Conservation (phyloP, 2,888 invertebrate genomes). For the Thecophora atra region DNA sequence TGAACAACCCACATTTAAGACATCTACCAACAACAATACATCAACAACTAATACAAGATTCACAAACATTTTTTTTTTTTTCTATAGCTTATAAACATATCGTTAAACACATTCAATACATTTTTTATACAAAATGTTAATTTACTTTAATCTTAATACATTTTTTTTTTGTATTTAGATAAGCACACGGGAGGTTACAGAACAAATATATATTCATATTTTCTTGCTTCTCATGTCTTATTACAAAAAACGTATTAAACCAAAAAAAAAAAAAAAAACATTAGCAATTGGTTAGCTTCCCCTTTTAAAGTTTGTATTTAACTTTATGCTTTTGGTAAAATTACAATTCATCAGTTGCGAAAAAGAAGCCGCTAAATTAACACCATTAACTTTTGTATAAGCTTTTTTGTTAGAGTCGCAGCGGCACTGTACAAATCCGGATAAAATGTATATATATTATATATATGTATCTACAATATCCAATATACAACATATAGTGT, state of each 20-base stretch:
- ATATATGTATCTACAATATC: no score
- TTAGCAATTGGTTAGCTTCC: no score
- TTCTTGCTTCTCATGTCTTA: slow-evolving; percentile 5
- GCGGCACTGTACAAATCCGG: neutral
- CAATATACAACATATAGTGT: slow-evolving; percentile 41
- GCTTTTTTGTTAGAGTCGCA: no score
- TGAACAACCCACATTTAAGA: neutral
- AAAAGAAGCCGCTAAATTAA: no score
- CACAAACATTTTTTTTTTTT: slow-evolving; percentile 14
- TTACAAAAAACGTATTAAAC: no score
- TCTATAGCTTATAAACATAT: slow-evolving; percentile 32
- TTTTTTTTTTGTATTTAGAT: slow-evolving; percentile 21
- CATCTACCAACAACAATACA: slow-evolving; percentile 1
- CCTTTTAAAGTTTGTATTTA: no score
- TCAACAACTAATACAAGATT: neutral
- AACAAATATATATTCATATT: slow-evolving; percentile 23
- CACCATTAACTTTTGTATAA: no score
- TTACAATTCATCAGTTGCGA: no score
- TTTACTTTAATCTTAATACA: slow-evolving; percentile 22
- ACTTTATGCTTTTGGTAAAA: no score
- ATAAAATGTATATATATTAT: slow-evolving; percentile 10
- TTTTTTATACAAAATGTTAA: slow-evolving; percentile 32
- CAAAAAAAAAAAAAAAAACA: no score
- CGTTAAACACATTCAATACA: slow-evolving; percentile 19
- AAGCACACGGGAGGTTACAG: slow-evolving; percentile 13